Evolutionary conservation across 2,888 invertebrate genomes (phyloP), one percentile per base, ranked within the genome.

Genomic region (Carterocephalus palaemon): DNA sequence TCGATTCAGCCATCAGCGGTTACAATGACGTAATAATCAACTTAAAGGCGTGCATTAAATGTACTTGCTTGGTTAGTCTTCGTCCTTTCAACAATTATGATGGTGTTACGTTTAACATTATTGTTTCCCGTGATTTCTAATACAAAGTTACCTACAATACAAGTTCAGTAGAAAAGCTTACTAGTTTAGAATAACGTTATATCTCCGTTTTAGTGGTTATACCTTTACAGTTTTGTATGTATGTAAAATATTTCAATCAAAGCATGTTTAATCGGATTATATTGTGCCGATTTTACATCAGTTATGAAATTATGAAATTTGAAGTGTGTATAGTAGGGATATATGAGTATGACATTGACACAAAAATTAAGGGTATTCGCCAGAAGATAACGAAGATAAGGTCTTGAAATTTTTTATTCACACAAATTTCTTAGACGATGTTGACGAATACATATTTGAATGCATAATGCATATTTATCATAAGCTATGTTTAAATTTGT

Each of bases 331-430:
- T 4, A 26, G 20, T 8, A n/a, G 19, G 16, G 19, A 13, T 43
- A 12, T 29, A 16, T 17, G 29, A n/a, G 28, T 16, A 28, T 43
- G 36, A 36, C 36, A 43, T 43, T 36, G 43, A 43, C 43, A 43
- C 17, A 43, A 16, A 36, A 43, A 29, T 29, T 36, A 36, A 29
- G 43, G 36, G 23, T 43, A 31, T 36, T 43, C 43, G 29, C 29
- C 8, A 41, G 29, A 43, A 36, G 43, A 36, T 43, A 43, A 43
- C 29, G 7, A 20, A 36, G 36, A 36, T 43, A 36, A 43, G 22
- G 12, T 43, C 8, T 43, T 26, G 19, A 9, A 12, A 22, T 34
- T 34, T n/a, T 19, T 4, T 34, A 24, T 33, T 33, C 28, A 24
- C 20, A 20, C 12, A 17, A 24, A 39, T 13, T 15, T n/a, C 13